Percentiles rank a stretch among this genome's conserved stretches.
Conservation (phyloP, 2,797 vertebrate genomes). For the Pipistrellus pipistrellus region DNA sequence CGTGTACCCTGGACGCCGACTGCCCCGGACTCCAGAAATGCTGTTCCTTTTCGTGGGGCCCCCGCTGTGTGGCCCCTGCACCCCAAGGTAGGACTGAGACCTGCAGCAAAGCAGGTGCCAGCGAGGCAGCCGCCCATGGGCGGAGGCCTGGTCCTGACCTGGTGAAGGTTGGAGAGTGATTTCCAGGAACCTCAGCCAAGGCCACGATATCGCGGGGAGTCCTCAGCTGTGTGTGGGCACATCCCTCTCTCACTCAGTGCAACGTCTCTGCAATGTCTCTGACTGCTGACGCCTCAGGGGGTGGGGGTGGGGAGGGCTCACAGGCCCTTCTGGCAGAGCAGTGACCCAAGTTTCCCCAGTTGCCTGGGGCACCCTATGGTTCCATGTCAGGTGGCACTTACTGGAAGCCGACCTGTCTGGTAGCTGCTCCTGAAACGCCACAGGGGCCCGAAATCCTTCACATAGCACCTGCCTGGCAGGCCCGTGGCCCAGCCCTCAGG, state of each 20-base stretch:
- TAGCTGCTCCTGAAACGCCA: rapidly evolving
- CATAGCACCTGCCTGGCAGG: rapidly evolving
- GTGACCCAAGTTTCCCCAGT: not conserved
- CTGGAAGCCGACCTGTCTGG: not conserved
- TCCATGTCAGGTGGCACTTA: rapidly evolving
- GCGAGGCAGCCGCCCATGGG: not conserved
- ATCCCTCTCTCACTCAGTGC: rapidly evolving
- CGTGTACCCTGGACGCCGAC: conserved; percentile 91
- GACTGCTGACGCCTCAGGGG: rapidly evolving
- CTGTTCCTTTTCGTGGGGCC: conserved; percentile 87
- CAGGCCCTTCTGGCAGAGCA: rapidly evolving
- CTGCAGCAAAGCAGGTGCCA: not conserved
- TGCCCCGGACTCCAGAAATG: conserved; percentile 95
- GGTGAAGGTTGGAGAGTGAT: rapidly evolving
- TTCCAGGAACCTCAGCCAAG: not conserved
- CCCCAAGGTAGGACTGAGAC: conserved; percentile 84
- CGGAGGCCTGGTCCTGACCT: not conserved
- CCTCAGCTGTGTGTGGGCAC: rapidly evolving
- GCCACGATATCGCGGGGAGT: rapidly evolving
- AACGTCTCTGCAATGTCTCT: rapidly evolving
- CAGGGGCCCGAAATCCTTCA: rapidly evolving
- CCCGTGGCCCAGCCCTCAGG: rapidly evolving
- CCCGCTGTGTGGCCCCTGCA: conserved; percentile 80
- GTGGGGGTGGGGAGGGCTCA: rapidly evolving
- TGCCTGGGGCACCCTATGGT: not conserved